phyloP scores from a whole-genome alignment of 2,888 invertebrate genomes.

The Parnassius apollo region DNA sequence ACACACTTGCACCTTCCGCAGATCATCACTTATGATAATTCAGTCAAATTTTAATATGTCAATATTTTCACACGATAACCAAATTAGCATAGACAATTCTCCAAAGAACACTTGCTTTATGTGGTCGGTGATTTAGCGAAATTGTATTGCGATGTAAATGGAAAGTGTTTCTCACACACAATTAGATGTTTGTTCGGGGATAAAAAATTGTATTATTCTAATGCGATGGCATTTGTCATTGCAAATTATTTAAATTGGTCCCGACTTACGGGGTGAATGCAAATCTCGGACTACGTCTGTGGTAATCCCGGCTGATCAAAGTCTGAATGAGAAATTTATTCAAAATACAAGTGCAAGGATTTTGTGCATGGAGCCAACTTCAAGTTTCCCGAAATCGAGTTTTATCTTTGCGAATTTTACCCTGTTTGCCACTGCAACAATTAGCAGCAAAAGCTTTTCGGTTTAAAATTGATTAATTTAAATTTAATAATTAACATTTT shows the following conservation, averaged over 20 bases:
- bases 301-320: constrained; percentile 64
- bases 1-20: constrained; percentile 52
- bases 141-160: constrained; percentile 42
- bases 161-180: constrained; percentile 59
- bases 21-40: constrained; percentile 30
- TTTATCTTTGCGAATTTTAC: constrained; percentile 6
- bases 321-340: constrained; percentile 73
- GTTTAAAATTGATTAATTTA: no score
- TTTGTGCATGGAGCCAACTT: constrained; percentile 40
- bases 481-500: no score
- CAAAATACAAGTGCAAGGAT: constrained; percentile 60
- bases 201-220: constrained; percentile 55
- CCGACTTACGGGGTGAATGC: constrained; percentile 56
- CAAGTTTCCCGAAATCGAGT: constrained; percentile 39
- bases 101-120: constrained; percentile 33
- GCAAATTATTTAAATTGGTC: constrained; percentile 71
- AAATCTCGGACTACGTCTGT: constrained; percentile 46
- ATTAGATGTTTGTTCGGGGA: constrained; percentile 57
- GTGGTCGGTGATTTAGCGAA: constrained; percentile 29
- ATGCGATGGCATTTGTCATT: constrained; percentile 62
- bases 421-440: not conserved
- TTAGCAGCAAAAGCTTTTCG: no score
- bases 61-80: constrained; percentile 30
- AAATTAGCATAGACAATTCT: constrained; percentile 33
- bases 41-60: constrained; percentile 36